These are phyloP conservation scores for Pipa parva DNA, from an alignment of 2,113 vertebrate genomes.

Conservation along the genomic window DNA sequence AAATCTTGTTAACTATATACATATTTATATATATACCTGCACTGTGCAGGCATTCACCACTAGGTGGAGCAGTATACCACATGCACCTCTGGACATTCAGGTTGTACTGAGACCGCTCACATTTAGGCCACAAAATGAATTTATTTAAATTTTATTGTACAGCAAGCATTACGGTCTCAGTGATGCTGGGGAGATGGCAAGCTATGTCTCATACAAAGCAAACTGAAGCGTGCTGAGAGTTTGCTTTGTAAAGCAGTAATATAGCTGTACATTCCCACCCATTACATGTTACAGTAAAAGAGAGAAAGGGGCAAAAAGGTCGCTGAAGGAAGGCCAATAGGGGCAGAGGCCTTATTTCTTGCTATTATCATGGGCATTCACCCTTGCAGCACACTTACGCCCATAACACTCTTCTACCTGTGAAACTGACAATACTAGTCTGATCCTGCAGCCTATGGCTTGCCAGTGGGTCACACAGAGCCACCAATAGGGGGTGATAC, in stretches of 20 bases:
- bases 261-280: constrained; percentile 5
- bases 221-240: background rate
- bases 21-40: no score
- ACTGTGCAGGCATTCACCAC: no score
- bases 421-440: no score
- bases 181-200: background rate
- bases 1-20: no score
- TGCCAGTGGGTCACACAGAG: no score
- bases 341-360: background rate
- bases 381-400: no score
- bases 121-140: background rate
- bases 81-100: no score
- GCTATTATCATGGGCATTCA: background rate
- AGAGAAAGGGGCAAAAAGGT: background rate
- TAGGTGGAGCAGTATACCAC: no score
- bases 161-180: background rate
- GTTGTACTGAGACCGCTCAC: background rate
- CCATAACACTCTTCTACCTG: no score
- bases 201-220: background rate
- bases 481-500: no score
- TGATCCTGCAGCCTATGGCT: no score
- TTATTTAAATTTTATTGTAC: constrained; percentile 11
- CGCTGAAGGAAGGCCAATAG: background rate
- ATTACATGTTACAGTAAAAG: background rate
- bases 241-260: background rate